A percentile compares a stretch with the other conserved stretches of the same genome.
These are phyloP conservation scores for Folsomia candida DNA, from an alignment of 2,888 invertebrate genomes.

Conservation along the genomic window DNA sequence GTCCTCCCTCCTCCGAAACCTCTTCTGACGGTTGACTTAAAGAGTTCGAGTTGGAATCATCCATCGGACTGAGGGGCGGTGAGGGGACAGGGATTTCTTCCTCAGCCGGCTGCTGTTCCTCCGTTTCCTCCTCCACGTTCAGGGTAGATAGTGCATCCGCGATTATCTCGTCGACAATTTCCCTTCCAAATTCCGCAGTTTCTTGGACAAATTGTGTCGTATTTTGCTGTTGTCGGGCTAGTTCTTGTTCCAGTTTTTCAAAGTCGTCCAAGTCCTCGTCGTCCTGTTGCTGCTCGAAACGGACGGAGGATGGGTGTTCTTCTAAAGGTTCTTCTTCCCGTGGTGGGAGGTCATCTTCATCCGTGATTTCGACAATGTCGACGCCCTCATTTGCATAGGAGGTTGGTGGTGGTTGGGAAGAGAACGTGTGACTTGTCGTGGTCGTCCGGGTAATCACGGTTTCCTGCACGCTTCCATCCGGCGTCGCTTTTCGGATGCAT, in stretches of 20 bases:
- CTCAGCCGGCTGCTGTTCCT: constrained; percentile 8
- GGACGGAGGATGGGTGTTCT: neutral
- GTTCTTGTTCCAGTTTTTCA: neutral
- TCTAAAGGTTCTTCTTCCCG: neutral
- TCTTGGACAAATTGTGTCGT: constrained; percentile 7
- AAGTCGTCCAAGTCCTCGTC: neutral
- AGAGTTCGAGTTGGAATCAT: neutral
- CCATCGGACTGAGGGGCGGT: neutral
- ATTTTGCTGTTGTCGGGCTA: neutral
- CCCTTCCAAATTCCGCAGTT: constrained; percentile 32
- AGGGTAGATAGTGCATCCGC: constrained; percentile 44
- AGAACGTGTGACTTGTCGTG: neutral
- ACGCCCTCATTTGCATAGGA: constrained; percentile 25
- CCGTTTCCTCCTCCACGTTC: constrained; percentile 29
- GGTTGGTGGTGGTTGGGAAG: neutral
- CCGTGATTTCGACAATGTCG: constrained; percentile 35
- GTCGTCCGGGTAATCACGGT: neutral
- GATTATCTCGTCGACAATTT: constrained; percentile 48
- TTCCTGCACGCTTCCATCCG: neutral
- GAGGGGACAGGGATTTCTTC: neutral
- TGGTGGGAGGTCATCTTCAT: neutral
- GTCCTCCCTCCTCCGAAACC: constrained; percentile 1
- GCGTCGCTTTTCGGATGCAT: neutral
- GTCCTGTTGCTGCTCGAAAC: neutral
- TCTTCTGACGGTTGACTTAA: constrained; percentile 2